Base-by-base conservation (phyloP, 2,113 vertebrate species). In the Callionymus lyra region DNA sequence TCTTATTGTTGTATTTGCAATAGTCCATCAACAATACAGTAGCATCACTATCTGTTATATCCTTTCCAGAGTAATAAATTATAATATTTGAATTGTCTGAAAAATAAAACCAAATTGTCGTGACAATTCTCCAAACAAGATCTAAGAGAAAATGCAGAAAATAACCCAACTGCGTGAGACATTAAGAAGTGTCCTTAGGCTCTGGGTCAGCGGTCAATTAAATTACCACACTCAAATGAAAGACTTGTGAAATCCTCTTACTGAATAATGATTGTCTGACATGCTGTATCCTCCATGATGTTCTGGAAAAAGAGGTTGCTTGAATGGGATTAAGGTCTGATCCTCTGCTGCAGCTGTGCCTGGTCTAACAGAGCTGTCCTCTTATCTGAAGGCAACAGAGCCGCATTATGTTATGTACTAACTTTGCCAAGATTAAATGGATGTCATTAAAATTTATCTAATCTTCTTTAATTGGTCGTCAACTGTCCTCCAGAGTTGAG, bases 391-490 rank as follows among this genome's bases (percentile, higher is more conserved):
- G 56, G 77, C 75, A 77, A 68, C 77, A 82, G 80, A 79, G 69
- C 77, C 54, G 67, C 64, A 70, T 72, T 75, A 75, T 69, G 73
- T 66, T 75, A 77, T 77, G 80, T 75, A 66, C 44, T 16, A 60
- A 64, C 77, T 68, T 73, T 43, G 57, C 59, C 62, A 50, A 70
- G 71, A 80, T 74, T 64, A 87, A 92, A 91, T 90, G 89, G 88
- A 82, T 87, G 90, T 93, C 91, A 92, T 77, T 78, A 82, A 92
- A 93, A 93, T 93, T 91, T 91, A 94, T 93, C 91, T 93, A 86
- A 84, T 91, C 86, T 89, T 82, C 76, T 84, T 88, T 91, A 93
- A 94, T 91, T 93, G 91, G 92, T 86, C 86, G 89, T 83, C 87
- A 84, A 89, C 87, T 74, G 88, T 89, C 87, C 78, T 76, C 46